These are phyloP conservation scores for Hypotaenidia philippensis DNA, from an alignment of 2,797 vertebrate species.

Conservation along the genomic window DNA sequence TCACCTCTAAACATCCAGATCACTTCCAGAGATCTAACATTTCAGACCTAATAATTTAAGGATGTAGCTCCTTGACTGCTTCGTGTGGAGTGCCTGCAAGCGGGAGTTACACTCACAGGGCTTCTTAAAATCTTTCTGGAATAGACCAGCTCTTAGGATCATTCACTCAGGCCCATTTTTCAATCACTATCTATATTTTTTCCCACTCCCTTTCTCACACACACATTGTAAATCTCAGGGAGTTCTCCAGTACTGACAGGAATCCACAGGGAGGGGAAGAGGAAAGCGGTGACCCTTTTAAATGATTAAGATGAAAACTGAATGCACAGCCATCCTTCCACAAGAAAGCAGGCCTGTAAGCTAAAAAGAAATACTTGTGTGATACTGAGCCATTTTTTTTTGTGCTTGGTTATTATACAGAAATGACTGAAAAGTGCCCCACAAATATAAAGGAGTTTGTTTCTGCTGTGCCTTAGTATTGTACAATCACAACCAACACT, in stretches of 20 bases:
- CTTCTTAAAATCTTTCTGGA: not conserved
- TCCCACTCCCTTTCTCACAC: not conserved
- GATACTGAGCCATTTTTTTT: not conserved
- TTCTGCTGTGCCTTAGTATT: not conserved
- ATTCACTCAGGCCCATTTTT: not conserved
- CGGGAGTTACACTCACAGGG: not conserved
- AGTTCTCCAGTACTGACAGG: not conserved
- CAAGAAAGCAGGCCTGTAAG: not conserved
- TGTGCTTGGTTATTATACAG: not conserved
- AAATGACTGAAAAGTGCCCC: not conserved
- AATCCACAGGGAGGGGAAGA: not conserved
- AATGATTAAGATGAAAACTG: not conserved
- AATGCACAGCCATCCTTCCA: not conserved
- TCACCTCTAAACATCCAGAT: not conserved
- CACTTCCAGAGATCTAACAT: not conserved
- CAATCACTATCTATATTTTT: not conserved
- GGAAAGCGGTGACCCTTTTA: not conserved
- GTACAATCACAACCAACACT: not conserved
- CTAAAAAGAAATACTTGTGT: not conserved
- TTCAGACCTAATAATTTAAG: not conserved
- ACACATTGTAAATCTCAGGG: not conserved
- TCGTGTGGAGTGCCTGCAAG: not conserved
- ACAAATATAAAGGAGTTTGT: not conserved
- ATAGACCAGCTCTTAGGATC: not conserved
- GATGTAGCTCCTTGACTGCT: not conserved